A percentile compares a stretch with the other conserved stretches of the same genome.
Evolutionary conservation across 2,113 vertebrate genomes (phyloP).

Genomic region (Physeter macrocephalus): DNA sequence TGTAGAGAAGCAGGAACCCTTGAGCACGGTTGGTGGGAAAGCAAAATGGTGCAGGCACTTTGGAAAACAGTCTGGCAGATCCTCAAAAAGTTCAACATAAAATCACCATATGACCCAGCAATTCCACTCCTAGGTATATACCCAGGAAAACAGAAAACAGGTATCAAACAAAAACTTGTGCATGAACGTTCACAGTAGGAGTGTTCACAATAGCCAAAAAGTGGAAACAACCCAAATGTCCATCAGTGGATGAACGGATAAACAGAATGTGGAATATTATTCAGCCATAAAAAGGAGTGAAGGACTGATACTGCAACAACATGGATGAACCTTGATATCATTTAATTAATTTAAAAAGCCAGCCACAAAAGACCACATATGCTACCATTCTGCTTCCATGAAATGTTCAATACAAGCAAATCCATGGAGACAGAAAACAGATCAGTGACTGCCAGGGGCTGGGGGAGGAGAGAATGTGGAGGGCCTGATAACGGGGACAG

Average conservation of each 20-base stretch:
- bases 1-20: neutral
- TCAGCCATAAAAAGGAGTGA: neutral
- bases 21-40: neutral
- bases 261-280: neutral
- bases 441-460: neutral
- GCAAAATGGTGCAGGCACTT: neutral
- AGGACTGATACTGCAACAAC: neutral
- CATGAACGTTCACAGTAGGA: neutral
- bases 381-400: neutral
- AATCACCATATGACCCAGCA: neutral
- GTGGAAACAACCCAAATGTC: neutral
- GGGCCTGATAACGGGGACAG: neutral
- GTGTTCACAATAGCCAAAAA: neutral
- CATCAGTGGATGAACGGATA: neutral
- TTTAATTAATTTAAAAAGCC: neutral
- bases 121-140: neutral
- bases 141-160: slow-evolving; percentile 1
- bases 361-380: neutral
- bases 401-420: neutral
- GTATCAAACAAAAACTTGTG: neutral
- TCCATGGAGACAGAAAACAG: neutral
- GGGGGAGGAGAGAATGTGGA: neutral
- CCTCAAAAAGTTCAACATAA: neutral
- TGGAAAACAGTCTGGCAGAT: neutral
- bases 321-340: neutral